Conservation (phyloP, 2,113 vertebrate species). For the Clarias gariepinus region DNA sequence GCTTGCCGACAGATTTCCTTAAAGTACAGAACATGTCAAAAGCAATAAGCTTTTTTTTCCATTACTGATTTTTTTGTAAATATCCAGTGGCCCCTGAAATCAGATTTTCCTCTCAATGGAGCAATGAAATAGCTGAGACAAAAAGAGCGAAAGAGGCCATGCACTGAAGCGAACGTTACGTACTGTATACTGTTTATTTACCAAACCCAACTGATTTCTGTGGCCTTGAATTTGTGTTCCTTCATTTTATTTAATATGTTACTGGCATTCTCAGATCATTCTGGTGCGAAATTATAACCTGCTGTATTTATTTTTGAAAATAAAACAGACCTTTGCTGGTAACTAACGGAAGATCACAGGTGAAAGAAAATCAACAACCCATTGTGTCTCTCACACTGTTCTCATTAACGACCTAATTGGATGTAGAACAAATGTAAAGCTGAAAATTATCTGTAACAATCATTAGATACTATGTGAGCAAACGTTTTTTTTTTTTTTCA, state of each 20-base stretch:
- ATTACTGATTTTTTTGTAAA: neutral
- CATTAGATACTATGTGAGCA: neutral
- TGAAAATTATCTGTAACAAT: conserved; percentile 17
- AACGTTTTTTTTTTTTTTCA: neutral
- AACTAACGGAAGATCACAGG: conserved; percentile 34
- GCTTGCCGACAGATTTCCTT: neutral
- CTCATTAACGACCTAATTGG: conserved; percentile 25
- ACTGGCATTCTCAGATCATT: neutral
- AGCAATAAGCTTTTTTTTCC: neutral
- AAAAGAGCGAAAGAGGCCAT: neutral
- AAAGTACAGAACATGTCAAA: neutral
- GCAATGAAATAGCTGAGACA: neutral
- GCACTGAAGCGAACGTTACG: neutral
- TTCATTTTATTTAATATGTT: neutral
- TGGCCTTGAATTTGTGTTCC: neutral
- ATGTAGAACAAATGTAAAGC: conserved; percentile 2
- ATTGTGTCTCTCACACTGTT: conserved; percentile 24
- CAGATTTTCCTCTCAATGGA: neutral
- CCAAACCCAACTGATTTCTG: neutral
- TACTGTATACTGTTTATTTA: neutral
- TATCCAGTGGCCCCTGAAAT: conserved; percentile 11
- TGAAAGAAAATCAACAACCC: conserved; percentile 20
- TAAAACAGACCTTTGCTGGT: conserved; percentile 9
- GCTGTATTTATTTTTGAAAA: neutral
- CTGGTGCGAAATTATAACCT: conserved; percentile 26